Evolutionary conservation across 2,888 invertebrate genomes (phyloP).

Genomic region (Allygus modestus): DNA sequence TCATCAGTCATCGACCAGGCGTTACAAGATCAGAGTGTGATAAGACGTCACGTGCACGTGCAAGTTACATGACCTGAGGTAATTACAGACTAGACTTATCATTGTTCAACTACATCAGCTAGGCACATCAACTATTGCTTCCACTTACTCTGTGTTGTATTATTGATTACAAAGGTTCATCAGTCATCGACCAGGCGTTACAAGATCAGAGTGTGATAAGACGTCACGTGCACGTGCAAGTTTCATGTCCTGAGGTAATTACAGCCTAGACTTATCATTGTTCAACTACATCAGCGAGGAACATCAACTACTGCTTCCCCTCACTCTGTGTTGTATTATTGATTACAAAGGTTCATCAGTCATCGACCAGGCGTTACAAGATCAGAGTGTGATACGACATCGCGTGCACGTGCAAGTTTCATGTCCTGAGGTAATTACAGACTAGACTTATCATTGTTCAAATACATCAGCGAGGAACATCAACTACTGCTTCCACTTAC

Average conservation of each 20-base stretch:
- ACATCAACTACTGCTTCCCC: background rate
- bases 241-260: background rate
- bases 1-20: background rate
- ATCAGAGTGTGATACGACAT: slow-evolving; percentile 14
- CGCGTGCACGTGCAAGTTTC: slow-evolving; percentile 3
- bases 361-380: background rate
- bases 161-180: slow-evolving; percentile 27
- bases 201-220: slow-evolving; percentile 3
- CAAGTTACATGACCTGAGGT: background rate
- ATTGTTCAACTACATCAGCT: slow-evolving; percentile 3
- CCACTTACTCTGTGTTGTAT: background rate
- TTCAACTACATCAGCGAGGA: slow-evolving; percentile 1
- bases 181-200: background rate
- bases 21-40: background rate
- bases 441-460: slow-evolving; percentile 15
- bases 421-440: background rate
- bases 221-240: slow-evolving; percentile 10
- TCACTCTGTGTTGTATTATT: slow-evolving; percentile 9
- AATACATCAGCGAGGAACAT: slow-evolving; percentile 16
- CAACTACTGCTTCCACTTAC: background rate
- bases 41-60: slow-evolving; percentile 5
- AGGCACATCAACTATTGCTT: background rate
- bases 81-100: slow-evolving; percentile 23
- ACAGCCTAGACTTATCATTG: slow-evolving; percentile 29
- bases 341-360: slow-evolving; percentile 27